These are phyloP conservation scores for Conus betulinus DNA, from an alignment of 1,140 invertebrate genomes.

Conservation along the genomic window DNA sequence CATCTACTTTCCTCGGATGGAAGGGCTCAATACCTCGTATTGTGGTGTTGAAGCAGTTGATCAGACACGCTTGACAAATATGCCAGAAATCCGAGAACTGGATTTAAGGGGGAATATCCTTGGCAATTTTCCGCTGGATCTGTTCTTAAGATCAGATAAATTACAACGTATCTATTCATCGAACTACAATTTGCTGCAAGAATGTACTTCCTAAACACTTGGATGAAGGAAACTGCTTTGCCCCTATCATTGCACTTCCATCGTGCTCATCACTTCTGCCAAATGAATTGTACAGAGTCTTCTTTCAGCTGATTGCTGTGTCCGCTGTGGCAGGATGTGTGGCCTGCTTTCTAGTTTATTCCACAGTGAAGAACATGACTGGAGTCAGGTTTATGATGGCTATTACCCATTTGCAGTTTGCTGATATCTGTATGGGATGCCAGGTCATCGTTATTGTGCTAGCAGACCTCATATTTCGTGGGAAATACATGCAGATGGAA, in stretches of 20 bases:
- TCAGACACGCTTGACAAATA: background rate
- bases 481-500: slow-evolving; percentile 27
- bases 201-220: slow-evolving; percentile 35
- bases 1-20: slow-evolving; percentile 1
- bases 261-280: slow-evolving; percentile 52
- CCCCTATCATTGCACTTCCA: slow-evolving; percentile 39
- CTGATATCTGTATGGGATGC: no score
- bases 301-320: slow-evolving; percentile 48
- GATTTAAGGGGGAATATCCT: slow-evolving; percentile 31
- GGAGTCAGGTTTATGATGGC: slow-evolving; percentile 25
- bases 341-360: background rate
- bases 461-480: no score
- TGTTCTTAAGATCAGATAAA: background rate
- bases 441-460: no score
- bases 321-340: slow-evolving; percentile 46
- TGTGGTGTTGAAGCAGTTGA: background rate
- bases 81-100: background rate
- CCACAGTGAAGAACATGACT: slow-evolving; percentile 24
- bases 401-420: no score
- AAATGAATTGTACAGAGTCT: slow-evolving; percentile 32
- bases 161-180: slow-evolving; percentile 36
- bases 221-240: background rate
- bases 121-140: slow-evolving; percentile 21
- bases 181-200: slow-evolving; percentile 48
- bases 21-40: background rate